A percentile compares a stretch with the other conserved stretches of the same genome.
Evolutionary conservation across 2,888 invertebrate species (phyloP).

Genomic region (Malacosoma neustria): DNA sequence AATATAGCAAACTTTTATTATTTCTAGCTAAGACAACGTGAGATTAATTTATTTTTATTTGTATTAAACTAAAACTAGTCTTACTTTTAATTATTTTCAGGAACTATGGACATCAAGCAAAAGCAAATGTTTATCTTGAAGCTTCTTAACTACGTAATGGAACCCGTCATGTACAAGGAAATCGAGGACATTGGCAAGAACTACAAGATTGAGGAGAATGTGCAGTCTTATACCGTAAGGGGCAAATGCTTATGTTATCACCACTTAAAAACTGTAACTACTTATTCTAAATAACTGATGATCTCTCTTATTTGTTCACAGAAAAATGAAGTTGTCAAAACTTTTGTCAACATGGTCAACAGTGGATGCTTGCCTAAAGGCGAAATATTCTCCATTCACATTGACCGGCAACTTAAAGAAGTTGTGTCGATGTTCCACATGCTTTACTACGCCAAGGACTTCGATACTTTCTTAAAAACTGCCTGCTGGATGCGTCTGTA

Average conservation of each 20-base stretch:
- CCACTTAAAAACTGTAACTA: no score
- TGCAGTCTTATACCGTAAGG: conserved; percentile 46
- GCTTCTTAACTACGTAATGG: conserved; percentile 67
- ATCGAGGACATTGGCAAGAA: conserved; percentile 50
- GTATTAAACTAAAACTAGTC: no score
- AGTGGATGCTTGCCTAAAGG: conserved; percentile 73
- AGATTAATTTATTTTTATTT: no score
- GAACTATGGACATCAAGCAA: conserved; percentile 48
- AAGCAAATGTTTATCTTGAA: conserved; percentile 66
- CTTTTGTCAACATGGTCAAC: conserved; percentile 68
- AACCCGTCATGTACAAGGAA: conserved; percentile 60
- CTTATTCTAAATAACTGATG: no score
- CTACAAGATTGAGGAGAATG: conserved; percentile 54
- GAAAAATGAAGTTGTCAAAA: conserved; percentile 74
- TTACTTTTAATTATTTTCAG: conserved; percentile 41
- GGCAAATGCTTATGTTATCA: no score
- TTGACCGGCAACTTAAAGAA: conserved; percentile 66
- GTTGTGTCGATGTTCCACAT: conserved; percentile 69
- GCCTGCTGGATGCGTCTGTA: conserved; percentile 69
- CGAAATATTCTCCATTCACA: conserved; percentile 64
- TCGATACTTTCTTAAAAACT: conserved; percentile 59
- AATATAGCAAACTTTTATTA: no score
- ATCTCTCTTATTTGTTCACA: no score
- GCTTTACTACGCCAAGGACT: conserved; percentile 70
- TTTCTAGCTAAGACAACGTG: no score